Percentiles rank a stretch among this genome's conserved stretches.
Evolutionary conservation across 2,113 vertebrate genomes (phyloP).

Genomic region (Dromas ardeola): DNA sequence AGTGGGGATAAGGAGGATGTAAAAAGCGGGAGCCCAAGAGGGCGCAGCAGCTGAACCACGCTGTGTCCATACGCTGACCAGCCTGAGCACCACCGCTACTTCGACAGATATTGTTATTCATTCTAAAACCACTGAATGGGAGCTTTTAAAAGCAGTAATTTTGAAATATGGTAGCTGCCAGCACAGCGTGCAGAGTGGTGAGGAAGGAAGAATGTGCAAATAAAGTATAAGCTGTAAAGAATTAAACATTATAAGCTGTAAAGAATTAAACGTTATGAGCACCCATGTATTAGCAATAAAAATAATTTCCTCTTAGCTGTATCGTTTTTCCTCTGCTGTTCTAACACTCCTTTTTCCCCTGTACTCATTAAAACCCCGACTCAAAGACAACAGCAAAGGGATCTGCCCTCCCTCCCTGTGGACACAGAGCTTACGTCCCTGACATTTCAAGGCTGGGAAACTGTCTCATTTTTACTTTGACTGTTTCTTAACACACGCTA

Average conservation of each 20-base stretch:
- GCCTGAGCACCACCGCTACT: background rate
- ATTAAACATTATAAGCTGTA: background rate
- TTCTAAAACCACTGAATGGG: background rate
- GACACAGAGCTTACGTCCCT: slow-evolving; percentile 16
- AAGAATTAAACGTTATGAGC: slow-evolving; percentile 51
- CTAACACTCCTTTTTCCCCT: background rate
- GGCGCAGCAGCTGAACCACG: background rate
- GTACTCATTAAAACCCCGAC: background rate
- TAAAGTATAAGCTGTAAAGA: slow-evolving; percentile 39
- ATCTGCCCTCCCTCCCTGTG: slow-evolving; percentile 16
- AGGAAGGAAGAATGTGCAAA: slow-evolving; percentile 36
- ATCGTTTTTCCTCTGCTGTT: background rate
- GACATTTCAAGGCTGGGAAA: slow-evolving; percentile 39
- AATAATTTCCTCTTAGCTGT: slow-evolving; percentile 55
- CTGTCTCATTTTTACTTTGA: background rate
- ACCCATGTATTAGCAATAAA: slow-evolving; percentile 54
- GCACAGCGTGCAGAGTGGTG: background rate
- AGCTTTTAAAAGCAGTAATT: slow-evolving; percentile 14
- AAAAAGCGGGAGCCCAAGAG: background rate
- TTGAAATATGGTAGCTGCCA: background rate
- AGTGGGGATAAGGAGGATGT: background rate
- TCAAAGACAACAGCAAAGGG: slow-evolving; percentile 16
- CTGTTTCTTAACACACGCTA: background rate
- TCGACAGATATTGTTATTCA: background rate
- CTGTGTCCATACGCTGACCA: background rate